These are phyloP conservation scores for Amblyteles armatorius DNA, from an alignment of 2,888 invertebrate genomes.

Conservation along the genomic window DNA sequence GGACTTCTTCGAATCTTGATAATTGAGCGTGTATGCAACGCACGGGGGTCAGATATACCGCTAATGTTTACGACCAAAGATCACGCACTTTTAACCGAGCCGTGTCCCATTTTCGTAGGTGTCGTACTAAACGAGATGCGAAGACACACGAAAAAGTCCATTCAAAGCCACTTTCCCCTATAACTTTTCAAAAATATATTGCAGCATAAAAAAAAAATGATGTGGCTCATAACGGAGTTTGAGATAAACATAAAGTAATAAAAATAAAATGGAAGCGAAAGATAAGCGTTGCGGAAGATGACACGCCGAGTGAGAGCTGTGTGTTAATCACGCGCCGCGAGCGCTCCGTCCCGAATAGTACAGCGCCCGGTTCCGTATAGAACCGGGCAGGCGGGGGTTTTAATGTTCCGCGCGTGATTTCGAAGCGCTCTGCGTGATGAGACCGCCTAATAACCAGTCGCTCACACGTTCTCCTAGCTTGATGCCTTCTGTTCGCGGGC, in stretches of 20 bases:
- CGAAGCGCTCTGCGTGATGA: slow-evolving; percentile 78
- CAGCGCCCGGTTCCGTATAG: slow-evolving; percentile 42
- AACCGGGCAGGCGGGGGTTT: slow-evolving; percentile 62
- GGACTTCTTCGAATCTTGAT: neutral
- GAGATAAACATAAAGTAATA: slow-evolving; percentile 6
- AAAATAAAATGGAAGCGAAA: neutral
- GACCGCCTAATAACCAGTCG: slow-evolving; percentile 82
- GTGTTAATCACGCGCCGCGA: slow-evolving; percentile 3
- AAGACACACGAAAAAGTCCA: neutral
- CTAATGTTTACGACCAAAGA: neutral
- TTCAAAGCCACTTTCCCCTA: neutral
- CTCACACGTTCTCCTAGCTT: slow-evolving; percentile 75
- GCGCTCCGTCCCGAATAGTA: slow-evolving; percentile 26
- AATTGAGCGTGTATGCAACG: neutral
- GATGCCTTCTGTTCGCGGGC: slow-evolving; percentile 68
- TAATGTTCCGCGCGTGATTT: slow-evolving; percentile 77
- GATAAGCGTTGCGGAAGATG: slow-evolving; percentile 1
- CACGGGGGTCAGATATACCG: neutral
- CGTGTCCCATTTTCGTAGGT: neutral
- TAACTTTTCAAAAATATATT: neutral
- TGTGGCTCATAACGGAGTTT: neutral
- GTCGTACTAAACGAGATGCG: neutral
- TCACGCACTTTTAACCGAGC: neutral
- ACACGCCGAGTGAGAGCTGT: slow-evolving; percentile 2
- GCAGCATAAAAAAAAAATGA: neutral